These are phyloP conservation scores for Ceyx margarethae DNA, from an alignment of 2,113 vertebrate genomes.

Conservation along the genomic window DNA sequence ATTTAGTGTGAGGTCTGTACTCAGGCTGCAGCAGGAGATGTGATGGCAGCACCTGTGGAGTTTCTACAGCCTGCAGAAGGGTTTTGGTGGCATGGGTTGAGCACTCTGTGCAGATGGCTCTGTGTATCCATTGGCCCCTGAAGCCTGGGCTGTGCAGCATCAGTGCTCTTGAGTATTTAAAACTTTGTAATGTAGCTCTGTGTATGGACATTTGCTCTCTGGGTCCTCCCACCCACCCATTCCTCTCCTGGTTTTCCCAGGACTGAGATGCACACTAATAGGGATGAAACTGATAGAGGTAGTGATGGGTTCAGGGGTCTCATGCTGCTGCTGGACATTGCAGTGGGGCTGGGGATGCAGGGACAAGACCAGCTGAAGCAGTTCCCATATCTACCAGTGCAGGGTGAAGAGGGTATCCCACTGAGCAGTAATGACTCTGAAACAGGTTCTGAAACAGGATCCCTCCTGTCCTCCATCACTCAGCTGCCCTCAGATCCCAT, in stretches of 20 bases:
- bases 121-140: not conserved
- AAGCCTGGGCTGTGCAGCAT: accelerated
- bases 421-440: not conserved
- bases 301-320: not conserved
- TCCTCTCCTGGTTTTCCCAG: not conserved
- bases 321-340: not conserved
- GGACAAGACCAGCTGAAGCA: not conserved
- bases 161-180: not conserved
- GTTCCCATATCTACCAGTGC: accelerated
- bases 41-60: accelerated
- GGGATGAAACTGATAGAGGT: not conserved
- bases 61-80: not conserved
- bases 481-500: not conserved
- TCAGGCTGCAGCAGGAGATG: not conserved
- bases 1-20: not conserved
- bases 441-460: not conserved
- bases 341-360: not conserved
- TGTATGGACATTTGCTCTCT: not conserved
- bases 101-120: not conserved
- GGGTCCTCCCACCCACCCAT: not conserved
- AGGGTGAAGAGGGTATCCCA: not conserved
- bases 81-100: not conserved
- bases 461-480: not conserved
- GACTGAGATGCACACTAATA: accelerated
- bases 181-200: not conserved